Conservation (phyloP, 2,888 invertebrate genomes). For the Euspilapteryx auroguttella region DNA sequence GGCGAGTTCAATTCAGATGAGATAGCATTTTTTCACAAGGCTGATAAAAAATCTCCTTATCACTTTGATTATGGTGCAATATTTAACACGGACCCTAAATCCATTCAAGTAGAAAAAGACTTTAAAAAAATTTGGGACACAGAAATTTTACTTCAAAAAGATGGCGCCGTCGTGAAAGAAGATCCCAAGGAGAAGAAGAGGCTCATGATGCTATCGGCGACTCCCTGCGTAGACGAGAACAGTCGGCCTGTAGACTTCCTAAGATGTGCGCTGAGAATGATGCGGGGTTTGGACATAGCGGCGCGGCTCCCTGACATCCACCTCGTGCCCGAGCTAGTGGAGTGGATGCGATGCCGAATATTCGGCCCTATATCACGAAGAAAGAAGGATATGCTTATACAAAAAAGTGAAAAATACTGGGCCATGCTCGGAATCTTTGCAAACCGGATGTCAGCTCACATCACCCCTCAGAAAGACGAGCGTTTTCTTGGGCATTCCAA, state of each 20-base stretch:
- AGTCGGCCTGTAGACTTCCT: slow-evolving; percentile 26
- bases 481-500: slow-evolving; percentile 18
- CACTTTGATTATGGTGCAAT: slow-evolving; percentile 37
- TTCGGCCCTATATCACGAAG: slow-evolving; percentile 19
- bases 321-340: slow-evolving; percentile 32
- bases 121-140: slow-evolving; percentile 37
- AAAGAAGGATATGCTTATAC: slow-evolving; percentile 17
- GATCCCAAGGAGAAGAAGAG: no score
- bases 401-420: slow-evolving; percentile 25
- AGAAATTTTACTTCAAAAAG: slow-evolving; percentile 25
- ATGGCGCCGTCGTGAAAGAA: no score
- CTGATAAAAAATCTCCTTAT: slow-evolving; percentile 18
- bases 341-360: slow-evolving; percentile 43
- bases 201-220: no score
- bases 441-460: slow-evolving; percentile 20
- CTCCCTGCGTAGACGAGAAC: no score
- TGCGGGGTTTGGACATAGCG: slow-evolving; percentile 28
- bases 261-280: slow-evolving; percentile 26
- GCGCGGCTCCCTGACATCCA: slow-evolving; percentile 38
- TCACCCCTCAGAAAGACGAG: slow-evolving; percentile 17
- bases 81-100: slow-evolving; percentile 27
- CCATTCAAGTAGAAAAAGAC: slow-evolving; percentile 24
- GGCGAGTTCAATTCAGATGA: slow-evolving; percentile 27
- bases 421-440: slow-evolving; percentile 18
- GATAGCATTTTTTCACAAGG: slow-evolving; percentile 30